phyloP scores from a whole-genome alignment of 2,113 vertebrate species.

The Gallinago paraguaiae region DNA sequence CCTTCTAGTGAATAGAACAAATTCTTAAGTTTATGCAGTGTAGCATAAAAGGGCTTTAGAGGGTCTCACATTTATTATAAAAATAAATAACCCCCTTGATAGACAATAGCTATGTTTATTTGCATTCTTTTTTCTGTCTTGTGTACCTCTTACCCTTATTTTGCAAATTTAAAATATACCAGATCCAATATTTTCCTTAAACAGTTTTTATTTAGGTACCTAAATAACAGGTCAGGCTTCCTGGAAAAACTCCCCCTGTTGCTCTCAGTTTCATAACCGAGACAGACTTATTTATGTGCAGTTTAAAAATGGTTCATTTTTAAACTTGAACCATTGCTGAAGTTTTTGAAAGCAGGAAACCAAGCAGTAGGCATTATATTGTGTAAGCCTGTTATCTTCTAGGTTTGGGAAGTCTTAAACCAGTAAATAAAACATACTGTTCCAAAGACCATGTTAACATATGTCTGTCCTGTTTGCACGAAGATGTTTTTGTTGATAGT shows the following conservation, averaged over 20 bases:
- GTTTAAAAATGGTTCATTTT: background rate
- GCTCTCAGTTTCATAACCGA: background rate
- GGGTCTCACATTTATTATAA: background rate
- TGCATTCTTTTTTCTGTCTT: background rate
- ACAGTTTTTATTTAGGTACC: background rate
- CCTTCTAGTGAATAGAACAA: background rate
- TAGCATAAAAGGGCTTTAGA: background rate
- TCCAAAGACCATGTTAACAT: background rate
- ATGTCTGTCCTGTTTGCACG: background rate
- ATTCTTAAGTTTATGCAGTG: background rate
- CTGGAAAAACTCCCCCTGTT: background rate
- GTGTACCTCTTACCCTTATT: background rate
- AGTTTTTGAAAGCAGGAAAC: background rate
- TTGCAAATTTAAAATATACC: background rate
- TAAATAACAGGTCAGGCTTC: slow-evolving; percentile 26
- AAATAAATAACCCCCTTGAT: background rate
- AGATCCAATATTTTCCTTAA: background rate
- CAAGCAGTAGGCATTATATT: background rate
- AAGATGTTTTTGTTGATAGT: background rate
- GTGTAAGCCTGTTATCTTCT: background rate
- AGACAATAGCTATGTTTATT: background rate
- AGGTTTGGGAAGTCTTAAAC: background rate
- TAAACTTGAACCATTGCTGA: background rate
- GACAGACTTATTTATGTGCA: background rate
- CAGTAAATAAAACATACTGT: background rate